Base-by-base conservation (phyloP, 2,888 invertebrate species). In the Seira ritae region DNA sequence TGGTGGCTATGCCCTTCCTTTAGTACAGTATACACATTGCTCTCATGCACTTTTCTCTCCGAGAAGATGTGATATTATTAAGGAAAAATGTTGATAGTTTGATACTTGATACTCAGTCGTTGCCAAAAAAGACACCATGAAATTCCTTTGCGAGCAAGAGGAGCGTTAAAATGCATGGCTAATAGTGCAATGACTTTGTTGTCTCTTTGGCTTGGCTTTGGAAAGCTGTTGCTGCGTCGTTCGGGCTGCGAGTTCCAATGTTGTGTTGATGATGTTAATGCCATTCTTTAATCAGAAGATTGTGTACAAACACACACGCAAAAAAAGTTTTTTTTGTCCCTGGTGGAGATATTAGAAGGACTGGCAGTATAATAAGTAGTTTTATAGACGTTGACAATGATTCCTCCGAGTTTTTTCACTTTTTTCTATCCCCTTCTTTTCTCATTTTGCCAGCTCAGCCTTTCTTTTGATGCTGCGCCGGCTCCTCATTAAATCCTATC, bases 181-280 rank as follows among this genome's bases (percentile, higher is more conserved):
- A 17, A n/a, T 19, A 60, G 72, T 72, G 60, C 72, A 72, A 60
- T 72, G 72, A 72, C 72, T 72, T 71, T 22, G 31, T 68, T 15
- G 17, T n/a, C n/a, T 50, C 55, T 72, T 72, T 72, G 72, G 60
- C 72, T 70, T 1, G 20, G n/a, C 3, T 70, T 23, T 12, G 15
- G 15, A 12, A 2, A 12, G n/a, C 20, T 17, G 19, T 50, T 46
- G 70, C 19, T 70, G 70, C 70, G 50, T 70, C 20, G 50, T 70
- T 70, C 22, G 22, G 50, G 19, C 20, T 23, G 42, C 31, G 31
- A 31, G 31, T 31, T 31, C 31, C 31, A 31, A 31, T 31, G 31
- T 31, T 31, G 31, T 31, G 31, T 31, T 31, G 31, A 31, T 31
- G 31, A 31, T 31, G 31, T 8, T 31, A 31, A 31, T 31, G 8